A percentile compares a stretch with the other conserved stretches of the same genome.
These are phyloP conservation scores for Pavo muticus DNA, from an alignment of 2,113 vertebrate genomes.

Conservation along the genomic window DNA sequence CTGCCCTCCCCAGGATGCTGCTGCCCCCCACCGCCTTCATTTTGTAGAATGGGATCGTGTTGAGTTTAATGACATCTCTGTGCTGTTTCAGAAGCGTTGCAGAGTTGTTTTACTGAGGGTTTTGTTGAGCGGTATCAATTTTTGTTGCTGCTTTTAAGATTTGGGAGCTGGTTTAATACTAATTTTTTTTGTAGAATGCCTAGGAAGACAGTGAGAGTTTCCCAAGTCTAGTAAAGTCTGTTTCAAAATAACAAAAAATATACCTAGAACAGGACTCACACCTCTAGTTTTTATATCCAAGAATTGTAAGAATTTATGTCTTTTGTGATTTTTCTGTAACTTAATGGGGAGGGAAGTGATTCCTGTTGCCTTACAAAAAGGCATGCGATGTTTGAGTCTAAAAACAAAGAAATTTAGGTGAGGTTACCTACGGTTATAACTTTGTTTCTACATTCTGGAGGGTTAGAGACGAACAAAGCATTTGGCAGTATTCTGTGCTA, in stretches of 20 bases:
- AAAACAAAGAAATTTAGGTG: neutral
- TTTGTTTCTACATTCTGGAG: neutral
- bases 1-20: neutral
- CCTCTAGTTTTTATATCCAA: neutral
- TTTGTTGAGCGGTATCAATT: neutral
- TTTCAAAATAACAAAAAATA: neutral
- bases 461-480: neutral
- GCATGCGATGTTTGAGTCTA: neutral
- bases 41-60: neutral
- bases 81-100: accelerated
- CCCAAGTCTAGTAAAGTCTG: neutral
- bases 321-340: neutral
- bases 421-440: neutral
- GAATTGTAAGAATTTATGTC: neutral
- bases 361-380: neutral
- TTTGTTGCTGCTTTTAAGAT: neutral
- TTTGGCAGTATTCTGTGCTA: neutral
- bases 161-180: neutral
- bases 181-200: neutral
- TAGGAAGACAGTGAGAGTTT: accelerated
- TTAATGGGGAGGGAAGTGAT: neutral
- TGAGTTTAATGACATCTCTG: accelerated
- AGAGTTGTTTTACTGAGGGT: neutral
- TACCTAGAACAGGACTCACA: neutral
- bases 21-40: neutral